A percentile compares a stretch with the other conserved stretches of the same genome.
Conservation (phyloP, 1,140 invertebrate genomes). For the Epicauta chinensis region DNA sequence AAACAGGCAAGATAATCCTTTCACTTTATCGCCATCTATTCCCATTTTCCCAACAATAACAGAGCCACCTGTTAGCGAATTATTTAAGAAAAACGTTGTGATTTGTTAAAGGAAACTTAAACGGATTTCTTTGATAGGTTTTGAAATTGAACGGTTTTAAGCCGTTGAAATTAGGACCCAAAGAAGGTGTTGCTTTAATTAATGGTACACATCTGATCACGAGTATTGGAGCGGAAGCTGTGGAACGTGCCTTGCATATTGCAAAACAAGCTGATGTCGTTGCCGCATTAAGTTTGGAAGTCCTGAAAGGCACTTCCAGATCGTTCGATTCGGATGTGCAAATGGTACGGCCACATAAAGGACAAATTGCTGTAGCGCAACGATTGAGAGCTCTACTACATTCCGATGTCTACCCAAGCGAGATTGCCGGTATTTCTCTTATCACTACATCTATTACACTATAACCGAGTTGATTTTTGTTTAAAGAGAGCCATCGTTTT, state of each 20-base stretch:
- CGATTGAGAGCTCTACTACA: conserved; percentile 59
- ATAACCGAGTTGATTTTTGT: conserved; percentile 1
- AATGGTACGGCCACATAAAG: conserved; percentile 59
- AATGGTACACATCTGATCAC: conserved; percentile 74
- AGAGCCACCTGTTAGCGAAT: no score
- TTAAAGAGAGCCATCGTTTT: conserved; percentile 59
- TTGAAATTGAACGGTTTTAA: conserved; percentile 46
- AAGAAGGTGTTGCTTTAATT: conserved; percentile 68
- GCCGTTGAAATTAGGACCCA: conserved; percentile 56
- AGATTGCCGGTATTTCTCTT: conserved; percentile 55
- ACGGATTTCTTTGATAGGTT: conserved; percentile 17
- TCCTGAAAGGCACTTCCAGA: conserved; percentile 63
- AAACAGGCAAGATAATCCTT: conserved; percentile 47
- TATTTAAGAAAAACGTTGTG: no score
- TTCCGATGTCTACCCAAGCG: conserved; percentile 61
- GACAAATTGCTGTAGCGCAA: conserved; percentile 59
- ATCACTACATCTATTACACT: not conserved
- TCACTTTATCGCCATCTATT: no score
- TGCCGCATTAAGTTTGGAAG: conserved; percentile 65
- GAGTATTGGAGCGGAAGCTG: conserved; percentile 61
- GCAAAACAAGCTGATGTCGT: conserved; percentile 65
- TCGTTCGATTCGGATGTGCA: conserved; percentile 70
- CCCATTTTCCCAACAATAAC: no score
- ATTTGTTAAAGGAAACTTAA: no score
- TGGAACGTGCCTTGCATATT: conserved; percentile 56